These are phyloP conservation scores for Papilio protenor DNA, from an alignment of 2,888 invertebrate species.

Conservation along the genomic window DNA sequence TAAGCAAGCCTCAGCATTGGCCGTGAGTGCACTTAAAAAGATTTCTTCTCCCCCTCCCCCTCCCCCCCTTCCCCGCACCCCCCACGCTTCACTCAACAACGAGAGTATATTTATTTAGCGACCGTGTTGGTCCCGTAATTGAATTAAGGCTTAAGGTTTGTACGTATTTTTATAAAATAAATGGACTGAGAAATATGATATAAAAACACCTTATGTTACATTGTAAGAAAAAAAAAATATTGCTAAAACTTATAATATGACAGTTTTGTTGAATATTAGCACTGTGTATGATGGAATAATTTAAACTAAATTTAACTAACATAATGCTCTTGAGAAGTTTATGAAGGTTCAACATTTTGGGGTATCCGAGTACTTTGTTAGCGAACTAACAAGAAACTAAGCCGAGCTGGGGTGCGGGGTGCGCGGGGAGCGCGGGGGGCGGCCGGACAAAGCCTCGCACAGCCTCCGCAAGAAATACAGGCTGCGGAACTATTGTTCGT, in stretches of 20 bases:
- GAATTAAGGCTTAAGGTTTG: conserved; percentile 7
- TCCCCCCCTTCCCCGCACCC: neutral
- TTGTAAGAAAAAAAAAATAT: neutral
- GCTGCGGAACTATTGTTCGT: conserved; percentile 6
- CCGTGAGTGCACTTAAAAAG: conserved; percentile 17
- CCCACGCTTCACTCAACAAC: neutral
- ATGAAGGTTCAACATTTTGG: conserved; percentile 20
- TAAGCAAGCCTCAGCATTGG: neutral
- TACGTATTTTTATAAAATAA: neutral
- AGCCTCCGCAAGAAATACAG: conserved; percentile 10
- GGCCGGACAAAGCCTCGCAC: conserved; percentile 17
- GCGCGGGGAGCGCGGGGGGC: neutral
- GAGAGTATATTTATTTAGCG: conserved; percentile 14
- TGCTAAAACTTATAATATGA: neutral
- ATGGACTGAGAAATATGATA: neutral
- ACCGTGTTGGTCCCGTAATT: neutral
- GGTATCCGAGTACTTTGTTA: conserved; percentile 8
- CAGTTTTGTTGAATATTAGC: neutral
- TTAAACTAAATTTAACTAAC: conserved; percentile 23
- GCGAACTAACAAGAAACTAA: conserved; percentile 15
- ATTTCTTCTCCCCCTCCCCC: neutral
- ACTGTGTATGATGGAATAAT: neutral
- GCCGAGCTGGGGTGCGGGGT: neutral
- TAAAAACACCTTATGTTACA: neutral
- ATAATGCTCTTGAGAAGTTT: conserved; percentile 8